phyloP scores from a whole-genome alignment of 1,140 invertebrate species.

The Dufourea novaeangliae region DNA sequence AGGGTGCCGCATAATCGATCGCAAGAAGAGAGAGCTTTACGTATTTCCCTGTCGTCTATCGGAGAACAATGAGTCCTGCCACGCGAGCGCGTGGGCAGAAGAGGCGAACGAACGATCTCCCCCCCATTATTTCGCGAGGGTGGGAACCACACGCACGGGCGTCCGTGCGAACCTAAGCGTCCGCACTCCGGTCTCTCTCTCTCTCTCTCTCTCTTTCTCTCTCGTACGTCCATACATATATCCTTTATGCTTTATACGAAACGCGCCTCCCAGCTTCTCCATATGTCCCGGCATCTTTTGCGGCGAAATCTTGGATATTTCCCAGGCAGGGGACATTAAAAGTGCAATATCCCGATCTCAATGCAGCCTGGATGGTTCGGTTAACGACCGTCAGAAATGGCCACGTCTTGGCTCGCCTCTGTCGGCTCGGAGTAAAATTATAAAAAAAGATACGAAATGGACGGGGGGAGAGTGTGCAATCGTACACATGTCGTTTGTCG shows the following conservation, averaged over 20 bases:
- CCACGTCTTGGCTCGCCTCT: constrained; percentile 64
- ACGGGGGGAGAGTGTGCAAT: too few species aligned
- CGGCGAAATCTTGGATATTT: constrained; percentile 69
- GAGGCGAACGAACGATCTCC: constrained; percentile 49
- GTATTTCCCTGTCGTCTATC: constrained; percentile 58
- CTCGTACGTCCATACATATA: too few species aligned
- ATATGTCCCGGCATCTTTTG: constrained; percentile 58
- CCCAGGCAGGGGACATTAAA: constrained; percentile 70
- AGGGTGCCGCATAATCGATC: constrained; percentile 54
- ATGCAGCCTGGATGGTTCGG: constrained; percentile 60
- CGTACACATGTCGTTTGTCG: constrained; percentile 30
- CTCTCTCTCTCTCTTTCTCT: too few species aligned
- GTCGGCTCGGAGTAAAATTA: constrained; percentile 36
- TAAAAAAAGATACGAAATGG: constrained; percentile 15
- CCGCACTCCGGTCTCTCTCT: too few species aligned
- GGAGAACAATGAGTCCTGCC: constrained; percentile 60
- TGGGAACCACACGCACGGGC: constrained; percentile 21
- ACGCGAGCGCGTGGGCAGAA: constrained; percentile 53
- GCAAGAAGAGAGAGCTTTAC: constrained; percentile 51
- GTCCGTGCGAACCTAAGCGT: constrained; percentile 45
- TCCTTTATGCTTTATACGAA: constrained; percentile 34
- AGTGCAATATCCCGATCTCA: constrained; percentile 71
- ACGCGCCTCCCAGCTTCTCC: constrained; percentile 20
- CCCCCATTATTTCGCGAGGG: constrained; percentile 61
- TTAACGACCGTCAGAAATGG: constrained; percentile 71